Conservation (phyloP, 2,888 invertebrate species). For the Hanleya hanleyi region DNA sequence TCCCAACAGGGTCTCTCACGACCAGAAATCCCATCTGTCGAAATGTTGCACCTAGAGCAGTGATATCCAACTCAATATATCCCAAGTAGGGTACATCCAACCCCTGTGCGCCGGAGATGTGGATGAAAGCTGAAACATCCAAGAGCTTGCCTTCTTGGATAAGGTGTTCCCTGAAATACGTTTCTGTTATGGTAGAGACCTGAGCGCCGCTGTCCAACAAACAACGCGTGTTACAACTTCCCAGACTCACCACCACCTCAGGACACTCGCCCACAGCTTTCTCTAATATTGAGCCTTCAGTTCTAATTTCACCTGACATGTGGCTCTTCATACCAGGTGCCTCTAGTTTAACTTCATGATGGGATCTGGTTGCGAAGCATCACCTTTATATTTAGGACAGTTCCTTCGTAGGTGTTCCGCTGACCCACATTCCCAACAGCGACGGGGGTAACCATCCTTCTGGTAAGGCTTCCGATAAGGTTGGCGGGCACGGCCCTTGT, state of each 20-base stretch:
- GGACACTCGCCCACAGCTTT: constrained; percentile 20
- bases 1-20: constrained; percentile 16
- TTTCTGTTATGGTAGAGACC: neutral
- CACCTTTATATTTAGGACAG: constrained; percentile 12
- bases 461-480: no score
- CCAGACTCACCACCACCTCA: neutral
- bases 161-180: neutral
- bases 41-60: constrained; percentile 5
- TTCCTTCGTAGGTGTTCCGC: neutral
- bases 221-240: neutral
- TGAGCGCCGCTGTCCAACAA: neutral
- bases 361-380: constrained; percentile 11
- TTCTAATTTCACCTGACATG: neutral
- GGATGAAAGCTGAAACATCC: neutral
- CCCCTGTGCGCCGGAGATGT: constrained; percentile 3
- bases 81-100: constrained; percentile 14
- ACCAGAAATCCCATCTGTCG: constrained; percentile 21
- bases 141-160: neutral
- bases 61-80: constrained; percentile 18
- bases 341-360: neutral
- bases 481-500: neutral
- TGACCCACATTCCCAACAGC: neutral
- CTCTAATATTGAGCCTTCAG: constrained; percentile 6
- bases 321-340: constrained; percentile 13
- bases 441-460: neutral